Evolutionary conservation across 2,113 vertebrate species (phyloP), one percentile per base, ranked within the genome.

Genomic region (Lethenteron reissneri): DNA sequence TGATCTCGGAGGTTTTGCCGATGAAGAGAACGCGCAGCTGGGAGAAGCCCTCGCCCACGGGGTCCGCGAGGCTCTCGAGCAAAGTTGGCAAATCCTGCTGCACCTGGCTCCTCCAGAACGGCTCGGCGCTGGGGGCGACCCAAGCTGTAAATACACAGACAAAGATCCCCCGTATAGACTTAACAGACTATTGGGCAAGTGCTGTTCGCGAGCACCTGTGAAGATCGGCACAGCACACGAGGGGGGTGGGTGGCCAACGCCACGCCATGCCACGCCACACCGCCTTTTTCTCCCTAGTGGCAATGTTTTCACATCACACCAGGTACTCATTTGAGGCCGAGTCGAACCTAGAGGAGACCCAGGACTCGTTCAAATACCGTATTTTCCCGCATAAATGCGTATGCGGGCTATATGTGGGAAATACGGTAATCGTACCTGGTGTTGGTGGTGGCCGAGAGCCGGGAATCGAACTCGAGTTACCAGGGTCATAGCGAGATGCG

Each of bases 31-130:
- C 75, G 0, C 83, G 87, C 0, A 88, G 84, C 73, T 88, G 85
- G 2, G 76, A 76, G 78, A 95, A 96, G 2, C 90, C 88, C 0
- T 83, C 83, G 71, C 88, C 95, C 79, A 96, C 79, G 0, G 90
- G 90, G 15, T 83, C 86, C 89, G 92, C 89, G 73, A 96, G 83
- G 74, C 94, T 89, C 78, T 95, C 92, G 77, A 95, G 80, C 25
- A 92, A 76, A 2, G 87, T 87, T 0, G 80, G 73, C 69, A 95
- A 81, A 74, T 85, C 85, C 0, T 89, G 90, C 75, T 86, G 86
- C 56, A 96, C 84, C 0, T 77, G 78, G 75, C 91, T 83, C 0
- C 74, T 71, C 71, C 84, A 87, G 80, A 82, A 84, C 71, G 78
- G 80, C 76, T 84, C 83, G 0, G 84, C 85, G 64, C 25, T 68